These are phyloP conservation scores for Sitta carolinensis DNA, from an alignment of 2,797 vertebrate genomes.

Conservation along the genomic window DNA sequence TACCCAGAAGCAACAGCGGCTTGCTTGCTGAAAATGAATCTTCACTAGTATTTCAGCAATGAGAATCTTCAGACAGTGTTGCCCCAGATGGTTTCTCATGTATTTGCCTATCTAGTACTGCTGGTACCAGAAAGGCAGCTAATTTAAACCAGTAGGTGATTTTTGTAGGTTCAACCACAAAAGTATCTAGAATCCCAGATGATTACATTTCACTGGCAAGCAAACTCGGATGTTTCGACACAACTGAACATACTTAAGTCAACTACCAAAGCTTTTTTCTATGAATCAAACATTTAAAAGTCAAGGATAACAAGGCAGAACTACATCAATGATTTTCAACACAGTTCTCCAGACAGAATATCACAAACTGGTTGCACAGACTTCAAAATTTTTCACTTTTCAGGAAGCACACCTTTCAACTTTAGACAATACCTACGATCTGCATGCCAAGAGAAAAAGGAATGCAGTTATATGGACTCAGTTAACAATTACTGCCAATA, in stretches of 20 bases:
- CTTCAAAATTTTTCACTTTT: not conserved
- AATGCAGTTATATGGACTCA: not conserved
- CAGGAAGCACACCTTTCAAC: not conserved
- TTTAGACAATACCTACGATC: not conserved
- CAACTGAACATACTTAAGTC: not conserved
- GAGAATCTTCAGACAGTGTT: not conserved
- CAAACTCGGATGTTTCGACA: not conserved
- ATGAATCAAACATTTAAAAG: not conserved
- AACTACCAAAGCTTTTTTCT: not conserved
- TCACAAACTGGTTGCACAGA: not conserved
- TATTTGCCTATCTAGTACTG: not conserved
- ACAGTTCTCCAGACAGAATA: not conserved
- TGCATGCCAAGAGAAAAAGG: not conserved
- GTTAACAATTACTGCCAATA: slow-evolving; percentile 3
- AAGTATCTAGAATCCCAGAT: not conserved
- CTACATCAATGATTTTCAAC: not conserved
- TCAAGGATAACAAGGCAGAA: not conserved
- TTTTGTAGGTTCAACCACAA: not conserved
- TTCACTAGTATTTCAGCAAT: not conserved
- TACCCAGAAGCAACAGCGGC: not conserved
- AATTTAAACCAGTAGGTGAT: not conserved
- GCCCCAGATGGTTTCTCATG: not conserved
- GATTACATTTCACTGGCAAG: not conserved
- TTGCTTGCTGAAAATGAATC: not conserved
- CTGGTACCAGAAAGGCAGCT: not conserved